Conservation (phyloP, 64 coral and sea anemone genomes). For the Porites lutea region DNA sequence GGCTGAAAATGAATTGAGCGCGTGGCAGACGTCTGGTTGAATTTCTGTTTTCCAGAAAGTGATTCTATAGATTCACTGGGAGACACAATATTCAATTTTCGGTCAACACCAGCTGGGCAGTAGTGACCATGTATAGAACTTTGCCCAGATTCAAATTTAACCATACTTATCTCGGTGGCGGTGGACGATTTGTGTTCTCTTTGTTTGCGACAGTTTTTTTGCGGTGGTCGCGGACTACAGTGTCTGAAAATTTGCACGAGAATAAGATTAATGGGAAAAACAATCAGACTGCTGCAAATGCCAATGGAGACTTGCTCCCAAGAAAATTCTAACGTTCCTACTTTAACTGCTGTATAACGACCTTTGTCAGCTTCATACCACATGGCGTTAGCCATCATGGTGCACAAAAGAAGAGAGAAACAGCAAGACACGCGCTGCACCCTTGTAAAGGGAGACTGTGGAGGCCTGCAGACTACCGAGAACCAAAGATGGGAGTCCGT, state of each 20-base stretch:
- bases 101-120: neutral
- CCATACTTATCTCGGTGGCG: neutral
- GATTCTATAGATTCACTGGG: neutral
- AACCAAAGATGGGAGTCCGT: conserved; percentile 98
- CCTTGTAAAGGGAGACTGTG: conserved; percentile 79
- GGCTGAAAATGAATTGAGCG: conserved; percentile 2
- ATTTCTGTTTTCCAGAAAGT: neutral
- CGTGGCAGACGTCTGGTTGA: neutral
- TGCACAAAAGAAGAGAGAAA: conserved; percentile 92
- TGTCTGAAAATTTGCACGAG: conserved; percentile 95
- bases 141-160: neutral
- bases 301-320: conserved; percentile 97
- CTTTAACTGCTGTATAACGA: conserved; percentile 53
- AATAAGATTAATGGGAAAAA: conserved; percentile 89
- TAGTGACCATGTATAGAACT: neutral
- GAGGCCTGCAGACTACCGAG: conserved; percentile 82
- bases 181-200: neutral
- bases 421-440: conserved; percentile 95
- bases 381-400: conserved; percentile 99
- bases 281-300: conserved; percentile 88
- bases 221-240: conserved; percentile 13
- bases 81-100: neutral
- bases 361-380: conserved; percentile 86
- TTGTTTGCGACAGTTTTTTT: neutral
- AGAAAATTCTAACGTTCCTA: conserved; percentile 86